Evolutionary conservation across 2,113 vertebrate species (phyloP).

Genomic region (Phyllostomus hastatus): DNA sequence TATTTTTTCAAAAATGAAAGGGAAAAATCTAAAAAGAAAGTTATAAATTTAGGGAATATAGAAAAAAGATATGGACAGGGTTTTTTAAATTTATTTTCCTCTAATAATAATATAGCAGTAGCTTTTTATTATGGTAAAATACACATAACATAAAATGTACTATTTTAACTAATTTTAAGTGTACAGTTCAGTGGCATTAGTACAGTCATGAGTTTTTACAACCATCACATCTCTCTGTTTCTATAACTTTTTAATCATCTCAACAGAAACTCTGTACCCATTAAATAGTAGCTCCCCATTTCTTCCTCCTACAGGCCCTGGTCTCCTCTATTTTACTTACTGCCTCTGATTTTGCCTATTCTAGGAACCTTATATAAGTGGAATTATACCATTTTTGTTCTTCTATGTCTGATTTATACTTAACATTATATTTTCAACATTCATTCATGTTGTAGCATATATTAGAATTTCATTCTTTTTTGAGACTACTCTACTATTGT

Average conservation of each 20-base stretch:
- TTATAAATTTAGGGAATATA: neutral
- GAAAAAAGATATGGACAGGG: neutral
- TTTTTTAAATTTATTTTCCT: neutral
- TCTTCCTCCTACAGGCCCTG: neutral
- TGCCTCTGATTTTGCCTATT: conserved; percentile 14
- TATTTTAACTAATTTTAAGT: neutral
- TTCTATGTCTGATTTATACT: neutral
- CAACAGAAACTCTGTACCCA: neutral
- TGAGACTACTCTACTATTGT: neutral
- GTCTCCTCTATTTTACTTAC: neutral
- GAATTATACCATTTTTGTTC: neutral
- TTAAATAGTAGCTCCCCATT: neutral
- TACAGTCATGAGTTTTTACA: neutral
- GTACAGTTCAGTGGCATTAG: neutral
- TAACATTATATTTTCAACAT: neutral
- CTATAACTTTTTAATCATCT: neutral
- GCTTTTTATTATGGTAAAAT: neutral
- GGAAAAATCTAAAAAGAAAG: neutral
- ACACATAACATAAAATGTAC: neutral
- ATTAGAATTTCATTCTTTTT: neutral
- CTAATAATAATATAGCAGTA: neutral
- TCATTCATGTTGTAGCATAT: neutral
- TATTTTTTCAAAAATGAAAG: neutral
- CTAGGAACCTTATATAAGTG: neutral
- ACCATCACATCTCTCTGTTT: neutral